A percentile compares a stretch with the other conserved stretches of the same genome.
These are phyloP conservation scores for Apolygus lucorum DNA, from an alignment of 1,140 invertebrate species.

Conservation along the genomic window DNA sequence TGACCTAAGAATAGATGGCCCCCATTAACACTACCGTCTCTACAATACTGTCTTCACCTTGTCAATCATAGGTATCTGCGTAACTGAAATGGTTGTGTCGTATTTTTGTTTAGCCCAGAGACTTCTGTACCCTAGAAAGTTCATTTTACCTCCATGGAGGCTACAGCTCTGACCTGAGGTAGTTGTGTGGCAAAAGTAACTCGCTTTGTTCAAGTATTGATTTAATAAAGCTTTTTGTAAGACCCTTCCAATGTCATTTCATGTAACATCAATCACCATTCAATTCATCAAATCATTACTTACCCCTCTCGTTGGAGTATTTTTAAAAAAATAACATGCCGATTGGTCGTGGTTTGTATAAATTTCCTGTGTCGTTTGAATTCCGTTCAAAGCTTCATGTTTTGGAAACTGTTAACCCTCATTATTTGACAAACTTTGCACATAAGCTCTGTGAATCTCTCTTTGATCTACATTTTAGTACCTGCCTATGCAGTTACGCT, in stretches of 20 bases:
- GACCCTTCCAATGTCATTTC: background rate
- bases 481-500: too few relatives aligned
- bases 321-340: background rate
- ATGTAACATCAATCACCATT: background rate
- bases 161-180: background rate
- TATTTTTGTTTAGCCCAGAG: background rate
- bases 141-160: background rate
- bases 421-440: too few relatives aligned
- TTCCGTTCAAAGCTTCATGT: too few relatives aligned
- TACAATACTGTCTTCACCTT: background rate
- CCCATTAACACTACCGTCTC: background rate
- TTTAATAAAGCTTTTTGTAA: background rate
- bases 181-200: background rate
- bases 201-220: background rate
- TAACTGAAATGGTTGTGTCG: background rate
- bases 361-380: background rate
- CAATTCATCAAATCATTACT: background rate
- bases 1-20: background rate
- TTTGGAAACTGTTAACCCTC: too few relatives aligned
- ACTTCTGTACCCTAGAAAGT: background rate
- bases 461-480: too few relatives aligned
- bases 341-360: background rate
- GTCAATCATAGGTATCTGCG: background rate
- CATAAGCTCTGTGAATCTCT: too few relatives aligned
- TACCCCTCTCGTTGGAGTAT: background rate